These are phyloP conservation scores for Apotomis capreana DNA, from an alignment of 2,888 invertebrate genomes.

Conservation along the genomic window DNA sequence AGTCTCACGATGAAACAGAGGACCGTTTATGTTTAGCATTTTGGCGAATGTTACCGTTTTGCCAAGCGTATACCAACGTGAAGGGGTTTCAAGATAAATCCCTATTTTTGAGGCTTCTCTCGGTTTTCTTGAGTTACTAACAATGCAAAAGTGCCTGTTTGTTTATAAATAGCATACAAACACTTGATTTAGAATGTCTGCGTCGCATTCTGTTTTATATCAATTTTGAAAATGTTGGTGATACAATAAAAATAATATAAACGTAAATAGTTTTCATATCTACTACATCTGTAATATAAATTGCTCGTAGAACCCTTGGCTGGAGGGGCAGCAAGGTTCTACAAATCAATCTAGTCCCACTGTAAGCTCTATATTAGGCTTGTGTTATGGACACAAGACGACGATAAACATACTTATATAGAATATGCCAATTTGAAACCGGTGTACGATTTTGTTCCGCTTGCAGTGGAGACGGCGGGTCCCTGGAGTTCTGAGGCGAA, in stretches of 20 bases:
- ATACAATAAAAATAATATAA: background rate
- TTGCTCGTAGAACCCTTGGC: too few species aligned
- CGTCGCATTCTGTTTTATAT: background rate
- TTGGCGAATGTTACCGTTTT: conserved; percentile 17
- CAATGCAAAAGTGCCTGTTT: conserved; percentile 22
- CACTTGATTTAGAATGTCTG: background rate
- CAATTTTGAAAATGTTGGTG: background rate
- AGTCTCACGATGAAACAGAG: conserved; percentile 1
- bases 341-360: too few species aligned
- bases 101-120: conserved; percentile 4
- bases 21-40: conserved; percentile 11
- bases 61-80: conserved; percentile 10
- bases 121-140: conserved; percentile 7
- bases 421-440: too few species aligned
- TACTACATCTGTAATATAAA: too few species aligned
- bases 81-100: conserved; percentile 7
- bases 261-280: too few species aligned
- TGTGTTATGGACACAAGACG: too few species aligned
- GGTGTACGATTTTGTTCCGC: too few species aligned
- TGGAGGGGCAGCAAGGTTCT: too few species aligned
- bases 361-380: too few species aligned
- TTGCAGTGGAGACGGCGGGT: too few species aligned
- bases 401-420: too few species aligned
- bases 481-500: too few species aligned
- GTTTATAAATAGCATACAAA: conserved; percentile 18